These are phyloP conservation scores for Morpho helenor DNA, from an alignment of 2,888 invertebrate species.

Conservation along the genomic window DNA sequence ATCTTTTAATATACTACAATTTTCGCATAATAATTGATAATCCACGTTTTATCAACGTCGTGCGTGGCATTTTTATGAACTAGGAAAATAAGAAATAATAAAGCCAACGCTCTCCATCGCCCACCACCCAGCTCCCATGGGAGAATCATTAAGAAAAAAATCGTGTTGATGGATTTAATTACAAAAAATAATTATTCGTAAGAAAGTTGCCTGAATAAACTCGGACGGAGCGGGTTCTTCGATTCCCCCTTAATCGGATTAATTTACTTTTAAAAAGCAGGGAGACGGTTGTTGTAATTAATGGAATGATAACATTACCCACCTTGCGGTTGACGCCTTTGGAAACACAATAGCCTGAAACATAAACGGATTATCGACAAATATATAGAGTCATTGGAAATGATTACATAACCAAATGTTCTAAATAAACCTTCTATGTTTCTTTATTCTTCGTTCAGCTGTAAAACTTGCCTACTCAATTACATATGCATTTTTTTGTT, in stretches of 20 bases:
- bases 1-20: constrained; percentile 1
- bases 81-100: constrained; percentile 52
- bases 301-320: constrained; percentile 78
- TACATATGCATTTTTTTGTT: too few relatives aligned
- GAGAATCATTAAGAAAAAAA: constrained; percentile 78
- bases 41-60: constrained; percentile 36
- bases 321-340: constrained; percentile 68
- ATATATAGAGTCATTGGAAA: neutral
- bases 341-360: constrained; percentile 46
- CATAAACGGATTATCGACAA: constrained; percentile 32
- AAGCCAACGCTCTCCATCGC: constrained; percentile 39
- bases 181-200: constrained; percentile 79
- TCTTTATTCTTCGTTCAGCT: too few relatives aligned
- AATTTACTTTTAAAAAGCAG: constrained; percentile 78
- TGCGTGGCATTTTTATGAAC: constrained; percentile 23
- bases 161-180: constrained; percentile 80
- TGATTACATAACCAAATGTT: too few relatives aligned
- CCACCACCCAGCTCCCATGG: constrained; percentile 55
- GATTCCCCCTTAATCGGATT: constrained; percentile 78
- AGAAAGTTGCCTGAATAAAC: constrained; percentile 78
- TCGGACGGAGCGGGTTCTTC: constrained; percentile 76
- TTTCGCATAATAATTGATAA: constrained; percentile 14
- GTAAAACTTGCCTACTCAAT: too few relatives aligned
- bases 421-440: too few relatives aligned
- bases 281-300: constrained; percentile 75